Percentiles rank a stretch among this genome's conserved stretches.
These are phyloP conservation scores for Elanus axillaris DNA, from an alignment of 2,113 vertebrate species.

Conservation along the genomic window DNA sequence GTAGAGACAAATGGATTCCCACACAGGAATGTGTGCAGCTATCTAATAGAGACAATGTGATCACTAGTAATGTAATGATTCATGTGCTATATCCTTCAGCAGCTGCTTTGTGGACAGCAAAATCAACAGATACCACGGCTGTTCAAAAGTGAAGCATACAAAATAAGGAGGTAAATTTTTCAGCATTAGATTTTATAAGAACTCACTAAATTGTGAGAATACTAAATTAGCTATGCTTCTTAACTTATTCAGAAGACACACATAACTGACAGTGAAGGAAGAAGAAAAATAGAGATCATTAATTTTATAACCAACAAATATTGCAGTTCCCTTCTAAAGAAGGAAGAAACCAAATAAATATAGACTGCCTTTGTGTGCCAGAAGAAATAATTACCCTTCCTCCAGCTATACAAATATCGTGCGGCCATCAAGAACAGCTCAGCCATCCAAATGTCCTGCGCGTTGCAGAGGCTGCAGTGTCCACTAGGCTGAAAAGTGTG, in stretches of 20 bases:
- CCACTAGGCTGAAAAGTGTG: not conserved
- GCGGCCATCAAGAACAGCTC: not conserved
- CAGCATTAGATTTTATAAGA: not conserved
- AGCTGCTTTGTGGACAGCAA: not conserved
- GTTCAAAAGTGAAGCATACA: not conserved
- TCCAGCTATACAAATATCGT: not conserved
- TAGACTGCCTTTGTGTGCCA: not conserved
- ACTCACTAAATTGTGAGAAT: not conserved
- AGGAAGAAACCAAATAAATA: not conserved
- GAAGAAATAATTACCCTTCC: not conserved
- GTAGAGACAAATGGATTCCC: conserved; percentile 12
- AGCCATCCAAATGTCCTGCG: not conserved
- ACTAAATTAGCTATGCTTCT: not conserved
- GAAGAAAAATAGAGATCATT: not conserved
- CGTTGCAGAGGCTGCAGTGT: not conserved
- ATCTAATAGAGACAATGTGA: not conserved
- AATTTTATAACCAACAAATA: not conserved
- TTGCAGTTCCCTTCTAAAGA: not conserved
- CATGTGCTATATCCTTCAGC: not conserved
- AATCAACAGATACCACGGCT: not conserved
- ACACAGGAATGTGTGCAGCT: not conserved
- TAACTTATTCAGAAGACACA: not conserved
- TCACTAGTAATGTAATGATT: not conserved
- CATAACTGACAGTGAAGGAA: not conserved
- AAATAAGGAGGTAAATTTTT: not conserved